These are phyloP conservation scores for Varanus salvator DNA, from an alignment of 2,113 vertebrate species.

Conservation along the genomic window DNA sequence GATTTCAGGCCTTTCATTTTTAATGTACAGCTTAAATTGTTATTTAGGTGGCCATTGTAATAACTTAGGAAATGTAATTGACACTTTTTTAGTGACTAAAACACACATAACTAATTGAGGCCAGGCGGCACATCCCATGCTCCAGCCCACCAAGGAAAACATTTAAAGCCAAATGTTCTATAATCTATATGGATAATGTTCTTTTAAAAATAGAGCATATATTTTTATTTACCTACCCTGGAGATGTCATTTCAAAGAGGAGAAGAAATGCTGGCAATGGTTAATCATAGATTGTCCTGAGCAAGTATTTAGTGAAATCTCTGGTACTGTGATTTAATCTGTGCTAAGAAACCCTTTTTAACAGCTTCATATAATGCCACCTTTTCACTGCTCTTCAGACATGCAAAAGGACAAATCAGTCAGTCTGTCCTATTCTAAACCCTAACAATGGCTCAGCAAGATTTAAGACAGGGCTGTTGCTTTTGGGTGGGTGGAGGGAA, in stretches of 20 bases:
- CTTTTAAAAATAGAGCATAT: background rate
- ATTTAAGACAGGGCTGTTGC: background rate
- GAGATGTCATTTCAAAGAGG: background rate
- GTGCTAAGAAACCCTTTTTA: background rate
- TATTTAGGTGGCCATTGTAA: background rate
- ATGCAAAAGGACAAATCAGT: background rate
- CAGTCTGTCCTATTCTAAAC: background rate
- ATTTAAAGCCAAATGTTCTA: constrained; percentile 3
- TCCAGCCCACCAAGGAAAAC: background rate
- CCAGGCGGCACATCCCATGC: background rate
- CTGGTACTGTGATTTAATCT: background rate
- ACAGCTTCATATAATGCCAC: background rate
- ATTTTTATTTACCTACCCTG: background rate
- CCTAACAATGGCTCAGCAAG: background rate
- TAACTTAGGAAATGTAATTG: background rate
- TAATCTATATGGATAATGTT: background rate
- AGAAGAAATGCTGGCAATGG: background rate
- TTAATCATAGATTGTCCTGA: background rate
- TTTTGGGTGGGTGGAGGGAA: background rate
- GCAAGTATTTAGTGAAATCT: background rate
- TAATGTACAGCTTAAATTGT: constrained; percentile 23
- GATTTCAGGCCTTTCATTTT: background rate
- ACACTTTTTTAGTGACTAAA: background rate
- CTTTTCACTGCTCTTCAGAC: background rate
- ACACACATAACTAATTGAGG: background rate